These are phyloP conservation scores for Thalpophila matura DNA, from an alignment of 2,888 invertebrate genomes.

Conservation along the genomic window DNA sequence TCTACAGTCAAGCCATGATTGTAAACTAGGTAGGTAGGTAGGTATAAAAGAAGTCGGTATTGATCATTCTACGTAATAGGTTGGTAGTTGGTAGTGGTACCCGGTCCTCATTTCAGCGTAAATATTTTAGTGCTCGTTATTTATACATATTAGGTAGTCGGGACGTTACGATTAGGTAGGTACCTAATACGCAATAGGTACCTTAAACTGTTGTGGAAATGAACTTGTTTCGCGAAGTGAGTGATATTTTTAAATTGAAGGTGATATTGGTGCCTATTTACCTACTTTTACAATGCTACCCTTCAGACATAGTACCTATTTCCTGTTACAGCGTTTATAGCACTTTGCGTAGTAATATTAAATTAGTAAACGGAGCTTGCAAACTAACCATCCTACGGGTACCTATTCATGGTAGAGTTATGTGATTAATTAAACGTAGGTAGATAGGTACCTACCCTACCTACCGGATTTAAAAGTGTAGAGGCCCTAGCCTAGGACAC, in stretches of 20 bases:
- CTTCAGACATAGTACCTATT: slow-evolving; percentile 42
- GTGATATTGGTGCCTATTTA: no score
- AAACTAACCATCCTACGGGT: slow-evolving; percentile 27
- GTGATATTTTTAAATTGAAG: slow-evolving; percentile 48
- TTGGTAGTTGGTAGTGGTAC: no score
- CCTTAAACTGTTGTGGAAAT: slow-evolving; percentile 13
- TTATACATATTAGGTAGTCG: slow-evolving; percentile 7
- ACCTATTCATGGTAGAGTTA: slow-evolving; percentile 38
- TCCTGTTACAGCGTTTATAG: slow-evolving; percentile 40
- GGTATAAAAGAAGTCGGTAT: slow-evolving; percentile 20
- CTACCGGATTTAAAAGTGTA: no score
- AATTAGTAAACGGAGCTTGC: slow-evolving; percentile 53
- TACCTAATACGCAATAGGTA: no score
- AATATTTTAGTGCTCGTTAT: slow-evolving; percentile 50
- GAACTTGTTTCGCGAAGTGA: slow-evolving; percentile 15
- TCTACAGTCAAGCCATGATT: no score
- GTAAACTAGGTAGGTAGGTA: neutral
- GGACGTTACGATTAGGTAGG: slow-evolving; percentile 38
- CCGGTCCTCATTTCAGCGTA: slow-evolving; percentile 14
- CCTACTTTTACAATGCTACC: slow-evolving; percentile 39
- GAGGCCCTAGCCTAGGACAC: no score
- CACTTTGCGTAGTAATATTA: slow-evolving; percentile 48
- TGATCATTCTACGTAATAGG: slow-evolving; percentile 35
- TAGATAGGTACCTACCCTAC: no score
- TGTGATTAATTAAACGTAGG: slow-evolving; percentile 43